phyloP scores from a whole-genome alignment of 2,113 vertebrate species.

The Eira barbara region DNA sequence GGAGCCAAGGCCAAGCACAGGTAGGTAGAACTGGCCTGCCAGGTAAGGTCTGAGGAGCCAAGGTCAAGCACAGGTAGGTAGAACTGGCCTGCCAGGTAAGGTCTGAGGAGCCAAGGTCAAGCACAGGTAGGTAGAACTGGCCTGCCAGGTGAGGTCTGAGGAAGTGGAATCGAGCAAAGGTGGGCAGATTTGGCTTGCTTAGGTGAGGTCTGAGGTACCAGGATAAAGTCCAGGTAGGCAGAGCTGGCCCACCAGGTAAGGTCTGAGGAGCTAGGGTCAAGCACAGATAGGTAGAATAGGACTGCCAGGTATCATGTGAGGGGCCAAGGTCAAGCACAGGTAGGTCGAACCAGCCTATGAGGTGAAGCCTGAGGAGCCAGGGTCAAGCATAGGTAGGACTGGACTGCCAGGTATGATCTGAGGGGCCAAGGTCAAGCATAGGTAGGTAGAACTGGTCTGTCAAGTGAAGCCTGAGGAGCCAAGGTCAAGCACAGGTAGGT shows the following conservation, averaged over 20 bases:
- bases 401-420: neutral
- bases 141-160: neutral
- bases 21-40: neutral
- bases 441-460: neutral
- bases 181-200: neutral
- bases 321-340: neutral
- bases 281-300: neutral
- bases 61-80: neutral
- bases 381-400: neutral
- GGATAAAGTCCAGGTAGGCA: neutral
- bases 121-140: neutral
- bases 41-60: neutral
- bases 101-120: neutral
- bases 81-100: rapidly evolving
- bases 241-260: rapidly evolving
- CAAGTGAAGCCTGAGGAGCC: neutral
- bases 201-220: neutral
- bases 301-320: too few species aligned
- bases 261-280: neutral
- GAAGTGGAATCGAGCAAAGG: neutral
- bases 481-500: neutral
- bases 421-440: neutral
- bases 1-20: neutral
- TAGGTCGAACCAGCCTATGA: neutral
- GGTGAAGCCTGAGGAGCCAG: neutral